Evolutionary conservation across 2,888 invertebrate genomes (phyloP).

Genomic region (Drosophila subsilvestris): DNA sequence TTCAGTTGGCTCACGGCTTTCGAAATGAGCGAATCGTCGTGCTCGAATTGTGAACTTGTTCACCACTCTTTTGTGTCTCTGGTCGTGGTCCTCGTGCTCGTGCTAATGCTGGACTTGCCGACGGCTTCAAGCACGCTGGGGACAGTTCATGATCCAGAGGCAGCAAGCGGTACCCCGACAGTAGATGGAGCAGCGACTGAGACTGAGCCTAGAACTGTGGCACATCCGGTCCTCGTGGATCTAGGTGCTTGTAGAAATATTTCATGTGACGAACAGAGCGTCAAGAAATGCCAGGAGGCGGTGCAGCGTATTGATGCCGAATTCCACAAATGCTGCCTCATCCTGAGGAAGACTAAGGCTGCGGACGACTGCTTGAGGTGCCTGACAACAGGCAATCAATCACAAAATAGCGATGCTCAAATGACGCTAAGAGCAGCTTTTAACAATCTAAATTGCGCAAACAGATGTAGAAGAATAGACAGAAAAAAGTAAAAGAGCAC

Average conservation of each 20-base stretch:
- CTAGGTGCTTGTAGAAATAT: fast-evolving
- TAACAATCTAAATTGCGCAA: too few species aligned
- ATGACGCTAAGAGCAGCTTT: too few species aligned
- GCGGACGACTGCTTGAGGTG: background rate
- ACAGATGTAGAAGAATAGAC: too few species aligned
- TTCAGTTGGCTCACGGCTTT: background rate
- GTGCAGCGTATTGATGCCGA: background rate
- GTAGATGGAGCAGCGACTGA: background rate
- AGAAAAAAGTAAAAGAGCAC: too few species aligned
- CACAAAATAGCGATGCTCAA: too few species aligned
- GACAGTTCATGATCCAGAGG: background rate
- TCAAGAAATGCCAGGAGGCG: background rate
- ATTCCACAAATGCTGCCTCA: background rate
- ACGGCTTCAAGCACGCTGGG: background rate
- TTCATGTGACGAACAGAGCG: background rate
- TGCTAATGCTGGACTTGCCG: background rate
- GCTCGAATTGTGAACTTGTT: background rate
- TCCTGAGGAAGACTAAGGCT: background rate
- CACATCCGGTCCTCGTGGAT: background rate
- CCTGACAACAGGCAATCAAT: background rate
- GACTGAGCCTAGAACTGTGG: background rate
- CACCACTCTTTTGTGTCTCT: background rate
- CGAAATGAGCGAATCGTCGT: background rate
- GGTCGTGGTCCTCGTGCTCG: background rate
- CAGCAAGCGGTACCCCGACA: background rate